Evolutionary conservation across 1,140 invertebrate species (phyloP), one percentile per base, ranked within the genome.

Genomic region (Anagrus nilaparvatae): DNA sequence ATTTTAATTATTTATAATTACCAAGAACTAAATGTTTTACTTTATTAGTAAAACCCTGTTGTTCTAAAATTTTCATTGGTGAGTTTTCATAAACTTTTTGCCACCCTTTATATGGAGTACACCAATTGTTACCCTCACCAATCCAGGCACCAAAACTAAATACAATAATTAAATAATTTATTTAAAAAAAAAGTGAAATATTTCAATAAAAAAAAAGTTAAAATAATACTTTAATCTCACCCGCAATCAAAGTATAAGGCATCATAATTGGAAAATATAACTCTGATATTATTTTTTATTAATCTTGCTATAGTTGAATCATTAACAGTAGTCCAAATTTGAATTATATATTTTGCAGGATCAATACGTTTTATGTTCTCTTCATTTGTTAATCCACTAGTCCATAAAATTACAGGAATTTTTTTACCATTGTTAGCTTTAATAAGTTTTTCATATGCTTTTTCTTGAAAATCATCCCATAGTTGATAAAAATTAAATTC

Each of bases 31-130:
- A 67, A 45, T 75, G 47, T 4, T 60, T 63, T 43, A 75, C 67
- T 3, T 64, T 58, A 13, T 65, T 60, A 3, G 68, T 73, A 6
- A 61, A 51, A 27, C 51, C 48, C 35, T 65, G 53, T 12, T 39
- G 46, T 14, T 36, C 49, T 8, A 56, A 32, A 39, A 89, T 76
- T 5, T 63, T 52, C 16, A 63, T 60, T 1, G 82, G 77, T 48
- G 75, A 79, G 59, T 89, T 89, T 5, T 81, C 72, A 52, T 90
- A 91, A 7, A 89, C 75, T 50, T 78, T 81, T 61, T 91, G 86
- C 87, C 87, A 91, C 3, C 83, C 81, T 57, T 84, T 90, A 61
- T 88, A 90, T 0, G 87, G 87, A 0, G 83, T 75, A 59, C 87
- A 90, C 87, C 86, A 89, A 58, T 88, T 88, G 50, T 81, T 82